Evolutionary conservation across 2,888 invertebrate species (phyloP), one percentile per base, ranked within the genome.

Genomic region (Drosophila suboccidentalis): DNA sequence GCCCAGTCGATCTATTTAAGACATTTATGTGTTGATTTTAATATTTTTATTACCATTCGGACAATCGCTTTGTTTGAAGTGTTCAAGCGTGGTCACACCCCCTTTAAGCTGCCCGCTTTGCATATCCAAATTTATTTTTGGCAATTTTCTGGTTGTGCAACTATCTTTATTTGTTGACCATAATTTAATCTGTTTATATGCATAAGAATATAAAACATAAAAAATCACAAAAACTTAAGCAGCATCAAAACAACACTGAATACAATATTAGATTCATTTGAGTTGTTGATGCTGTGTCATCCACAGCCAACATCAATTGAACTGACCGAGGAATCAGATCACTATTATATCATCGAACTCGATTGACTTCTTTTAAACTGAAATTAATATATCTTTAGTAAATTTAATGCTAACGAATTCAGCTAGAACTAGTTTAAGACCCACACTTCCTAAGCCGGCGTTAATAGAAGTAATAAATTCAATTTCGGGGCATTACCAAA

Each of bases 401-500:
- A 62, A 77, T 78, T 22, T 34, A 43, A 57, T 70, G 69, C 50
- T 58, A 78, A 73, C 60, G 4, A 43, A 73, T 78, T 57, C 72
- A 53, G 32, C 26, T 17, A 71, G 77, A 83, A 87, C 82, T 87
- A 84, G 82, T 87, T 83, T 79, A 61, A 49, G 63, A 44, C 36
- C 47, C 68, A 62, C 63, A 75, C 75, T 75, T 83, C 75, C 78
- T 66, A 79, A 77, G 74, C 67, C 36, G 58, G 15, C 57, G 59
- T 53, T 71, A 78, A 85, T 80, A 71, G 66, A 74, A 67, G 67
- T 72, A 64, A 85, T 76, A 85, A 78, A 82, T 85, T 74, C 54
- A 47, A 41, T 73, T 77, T 72, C 60, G 50, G 62, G 43, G 36
- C 39, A 44, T 6, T 19, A 26, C 61, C 54, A 15, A 54, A 66